phyloP scores from a whole-genome alignment of 1,140 invertebrate genomes.

The Epicauta chinensis region DNA sequence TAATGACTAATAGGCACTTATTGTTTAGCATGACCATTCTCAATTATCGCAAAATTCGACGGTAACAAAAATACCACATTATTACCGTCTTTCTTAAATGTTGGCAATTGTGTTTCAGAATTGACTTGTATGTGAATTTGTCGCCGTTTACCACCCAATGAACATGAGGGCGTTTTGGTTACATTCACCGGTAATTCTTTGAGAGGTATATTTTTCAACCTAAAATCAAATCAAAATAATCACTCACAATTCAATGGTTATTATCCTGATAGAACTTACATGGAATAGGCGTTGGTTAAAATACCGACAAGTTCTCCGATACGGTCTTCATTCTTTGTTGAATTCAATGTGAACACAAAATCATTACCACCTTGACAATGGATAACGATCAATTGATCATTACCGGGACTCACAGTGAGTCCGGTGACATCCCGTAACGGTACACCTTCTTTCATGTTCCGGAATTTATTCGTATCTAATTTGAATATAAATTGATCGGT shows the following conservation, averaged over 20 bases:
- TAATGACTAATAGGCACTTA: no score
- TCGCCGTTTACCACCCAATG: conserved; percentile 65
- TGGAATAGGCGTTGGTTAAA: conserved; percentile 60
- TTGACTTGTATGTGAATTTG: conserved; percentile 56
- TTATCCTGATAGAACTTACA: conserved; percentile 52
- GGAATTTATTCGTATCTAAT: conserved; percentile 80
- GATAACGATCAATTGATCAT: conserved; percentile 84
- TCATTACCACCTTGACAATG: conserved; percentile 87
- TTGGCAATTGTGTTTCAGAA: conserved; percentile 49
- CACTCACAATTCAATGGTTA: not conserved
- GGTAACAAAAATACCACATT: conserved; percentile 52
- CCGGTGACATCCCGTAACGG: conserved; percentile 56
- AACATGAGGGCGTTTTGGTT: conserved; percentile 57
- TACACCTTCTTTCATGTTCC: conserved; percentile 73
- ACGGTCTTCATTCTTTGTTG: conserved; percentile 56
- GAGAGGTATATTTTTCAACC: conserved; percentile 48
- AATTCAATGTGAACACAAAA: conserved; percentile 72
- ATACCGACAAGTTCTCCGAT: conserved; percentile 88
- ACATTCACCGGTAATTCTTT: conserved; percentile 63
- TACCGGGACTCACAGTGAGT: conserved; percentile 71
- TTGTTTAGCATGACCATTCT: conserved; percentile 37
- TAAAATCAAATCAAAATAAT: conserved; percentile 36
- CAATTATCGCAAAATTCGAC: conserved; percentile 42
- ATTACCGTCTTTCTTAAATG: conserved; percentile 56
- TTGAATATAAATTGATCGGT: conserved; percentile 88